These are phyloP conservation scores for Himalopsyche tibetana DNA, from an alignment of 2,888 invertebrate genomes.

Conservation along the genomic window DNA sequence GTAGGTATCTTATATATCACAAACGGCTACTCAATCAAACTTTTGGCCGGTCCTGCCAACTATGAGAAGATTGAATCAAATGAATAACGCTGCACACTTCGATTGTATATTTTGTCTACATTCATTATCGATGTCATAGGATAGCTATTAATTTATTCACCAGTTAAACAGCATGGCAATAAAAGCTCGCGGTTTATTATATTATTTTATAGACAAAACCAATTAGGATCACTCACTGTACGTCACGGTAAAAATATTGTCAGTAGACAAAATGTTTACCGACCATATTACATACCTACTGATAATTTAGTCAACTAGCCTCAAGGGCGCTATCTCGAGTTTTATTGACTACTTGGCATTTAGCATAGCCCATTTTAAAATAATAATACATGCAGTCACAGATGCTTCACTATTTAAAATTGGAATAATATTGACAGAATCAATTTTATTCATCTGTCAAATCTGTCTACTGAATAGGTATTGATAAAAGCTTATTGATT, in stretches of 20 bases:
- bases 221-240: slow-evolving; percentile 16
- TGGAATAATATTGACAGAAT: neutral
- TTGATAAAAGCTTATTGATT: too few species aligned
- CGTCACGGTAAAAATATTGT: neutral
- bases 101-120: too few species aligned
- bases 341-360: neutral
- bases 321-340: slow-evolving; percentile 2
- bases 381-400: neutral
- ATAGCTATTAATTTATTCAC: too few species aligned
- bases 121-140: too few species aligned
- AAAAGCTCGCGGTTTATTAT: neutral
- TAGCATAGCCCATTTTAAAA: neutral
- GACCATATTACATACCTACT: slow-evolving; percentile 24
- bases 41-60: too few species aligned
- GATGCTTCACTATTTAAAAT: neutral
- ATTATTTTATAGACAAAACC: neutral
- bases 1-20: too few species aligned
- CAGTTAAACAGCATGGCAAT: neutral
- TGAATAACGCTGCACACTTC: too few species aligned
- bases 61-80: too few species aligned
- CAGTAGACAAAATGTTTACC: neutral
- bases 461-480: too few species aligned
- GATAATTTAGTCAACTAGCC: neutral
- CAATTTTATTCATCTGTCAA: neutral
- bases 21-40: too few species aligned